Evolutionary conservation across 2,888 invertebrate species (phyloP), one percentile per base, ranked within the genome.

Genomic region (Eristalis intricaria): DNA sequence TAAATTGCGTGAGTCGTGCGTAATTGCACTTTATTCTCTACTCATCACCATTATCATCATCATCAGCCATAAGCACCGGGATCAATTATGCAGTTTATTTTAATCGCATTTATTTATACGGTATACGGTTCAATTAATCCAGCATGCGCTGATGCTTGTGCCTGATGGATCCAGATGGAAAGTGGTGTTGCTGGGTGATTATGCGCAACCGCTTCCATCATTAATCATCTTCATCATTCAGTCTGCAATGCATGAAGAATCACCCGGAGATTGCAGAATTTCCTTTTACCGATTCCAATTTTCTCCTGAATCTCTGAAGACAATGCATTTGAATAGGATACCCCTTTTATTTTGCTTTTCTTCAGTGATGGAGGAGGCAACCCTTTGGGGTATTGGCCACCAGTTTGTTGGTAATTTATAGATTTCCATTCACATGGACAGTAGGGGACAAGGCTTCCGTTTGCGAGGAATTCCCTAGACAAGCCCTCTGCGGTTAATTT

Each of bases 41-140:
- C 79, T 87, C 83, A 87, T 87, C 87, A 87, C 84, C 87, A 87
- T 87, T 76, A 87, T 68, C 87, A 76, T 87, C 84, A 87, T 84
- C 87, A 87, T 87, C 83, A 87, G 35, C 68, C 74, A 66, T 77
- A 77, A 81, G 77, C 60, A 74, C 66, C 78, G 61, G 61, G 66
- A 75, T 74, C 74, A 79, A 79, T 76, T 76, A 83, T 83, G 86
- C 86, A 83, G 83, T 87, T 87, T 75, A 87, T 71, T 87, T 87
- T 87, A 87, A 87, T 83, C 83, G 79, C 83, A 79, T 83, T 87
- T 83, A 83, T 87, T 83, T 87, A 87, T 74, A 71, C 79, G 86
- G 68, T 61, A 69, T 86, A 86, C 66, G 68, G 75, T 87, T 87
- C 86, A 86, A 86, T 86, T 82, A 86, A 70, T 84, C 61, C 64